Percentiles rank a stretch among this genome's conserved stretches.
These are phyloP conservation scores for Brachyopa scutellaris DNA, from an alignment of 2,888 invertebrate species.

Conservation along the genomic window DNA sequence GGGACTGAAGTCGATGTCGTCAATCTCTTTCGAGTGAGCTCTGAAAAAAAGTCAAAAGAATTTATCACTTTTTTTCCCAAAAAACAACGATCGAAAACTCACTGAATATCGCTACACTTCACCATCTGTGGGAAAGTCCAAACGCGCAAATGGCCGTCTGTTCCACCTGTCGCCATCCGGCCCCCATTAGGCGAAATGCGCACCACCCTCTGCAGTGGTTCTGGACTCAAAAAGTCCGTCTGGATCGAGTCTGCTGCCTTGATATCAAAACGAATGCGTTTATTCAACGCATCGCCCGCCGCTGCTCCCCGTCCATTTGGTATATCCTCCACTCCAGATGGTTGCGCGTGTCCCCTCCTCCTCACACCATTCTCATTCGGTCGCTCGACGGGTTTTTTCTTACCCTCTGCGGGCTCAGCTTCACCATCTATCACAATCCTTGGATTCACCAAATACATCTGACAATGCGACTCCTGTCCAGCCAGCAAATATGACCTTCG, in stretches of 20 bases:
- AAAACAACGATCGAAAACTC: slow-evolving; percentile 35
- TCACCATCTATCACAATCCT: slow-evolving; percentile 83
- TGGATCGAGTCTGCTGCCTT: slow-evolving; percentile 91
- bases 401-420: slow-evolving; percentile 74
- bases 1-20: slow-evolving; percentile 95
- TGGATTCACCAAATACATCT: slow-evolving; percentile 89
- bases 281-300: slow-evolving; percentile 78
- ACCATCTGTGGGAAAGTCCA: slow-evolving; percentile 94
- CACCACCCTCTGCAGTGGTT: slow-evolving; percentile 94
- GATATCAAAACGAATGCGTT: slow-evolving; percentile 88
- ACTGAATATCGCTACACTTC: slow-evolving; percentile 86
- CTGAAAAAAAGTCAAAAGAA: slow-evolving; percentile 67
- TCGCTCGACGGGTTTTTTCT: slow-evolving; percentile 76
- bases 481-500: slow-evolving; percentile 91
- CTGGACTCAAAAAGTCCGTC: slow-evolving; percentile 90
- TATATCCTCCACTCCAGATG: slow-evolving; percentile 78
- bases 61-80: neutral
- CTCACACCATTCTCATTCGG: slow-evolving; percentile 79
- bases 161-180: slow-evolving; percentile 94
- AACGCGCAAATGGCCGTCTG: slow-evolving; percentile 92
- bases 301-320: slow-evolving; percentile 77
- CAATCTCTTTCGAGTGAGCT: slow-evolving; percentile 95
- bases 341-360: slow-evolving; percentile 73
- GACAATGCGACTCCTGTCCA: slow-evolving; percentile 95
- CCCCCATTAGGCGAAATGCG: slow-evolving; percentile 89